Conservation (phyloP, 2,888 invertebrate species). For the Acleris emargana region DNA sequence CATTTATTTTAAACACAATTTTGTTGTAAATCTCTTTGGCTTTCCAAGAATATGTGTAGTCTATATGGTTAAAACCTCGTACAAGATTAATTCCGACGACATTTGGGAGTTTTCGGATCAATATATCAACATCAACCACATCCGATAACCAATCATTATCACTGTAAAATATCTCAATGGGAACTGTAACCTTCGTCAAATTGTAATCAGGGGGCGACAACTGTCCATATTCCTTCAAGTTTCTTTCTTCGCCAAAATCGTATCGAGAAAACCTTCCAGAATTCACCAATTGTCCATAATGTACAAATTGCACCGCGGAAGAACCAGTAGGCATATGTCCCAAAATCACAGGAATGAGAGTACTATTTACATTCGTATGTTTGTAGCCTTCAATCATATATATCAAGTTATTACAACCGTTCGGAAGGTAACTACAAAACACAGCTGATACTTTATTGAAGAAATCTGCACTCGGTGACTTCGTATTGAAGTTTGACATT, state of each 20-base stretch:
- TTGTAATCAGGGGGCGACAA: constrained; percentile 62
- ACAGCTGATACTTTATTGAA: constrained; percentile 53
- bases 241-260: constrained; percentile 56
- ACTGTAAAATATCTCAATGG: constrained; percentile 63
- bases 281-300: constrained; percentile 66
- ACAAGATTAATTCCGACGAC: constrained; percentile 75
- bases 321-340: constrained; percentile 85
- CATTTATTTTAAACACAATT: constrained; percentile 55
- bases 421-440: constrained; percentile 51
- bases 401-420: constrained; percentile 55
- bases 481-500: constrained; percentile 48
- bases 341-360: constrained; percentile 83
- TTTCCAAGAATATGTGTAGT: constrained; percentile 85
- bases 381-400: constrained; percentile 55
- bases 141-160: constrained; percentile 75
- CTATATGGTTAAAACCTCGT: constrained; percentile 85
- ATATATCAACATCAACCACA: constrained; percentile 71
- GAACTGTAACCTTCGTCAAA: constrained; percentile 53
- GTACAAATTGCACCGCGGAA: constrained; percentile 77
- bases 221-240: constrained; percentile 70
- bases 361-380: constrained; percentile 57
- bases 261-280: constrained; percentile 64
- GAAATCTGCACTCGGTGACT: constrained; percentile 52
- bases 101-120: constrained; percentile 73
- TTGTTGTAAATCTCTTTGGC: constrained; percentile 80